Evolutionary conservation across 2,113 vertebrate genomes (phyloP).

Genomic region (Xenus cinereus): DNA sequence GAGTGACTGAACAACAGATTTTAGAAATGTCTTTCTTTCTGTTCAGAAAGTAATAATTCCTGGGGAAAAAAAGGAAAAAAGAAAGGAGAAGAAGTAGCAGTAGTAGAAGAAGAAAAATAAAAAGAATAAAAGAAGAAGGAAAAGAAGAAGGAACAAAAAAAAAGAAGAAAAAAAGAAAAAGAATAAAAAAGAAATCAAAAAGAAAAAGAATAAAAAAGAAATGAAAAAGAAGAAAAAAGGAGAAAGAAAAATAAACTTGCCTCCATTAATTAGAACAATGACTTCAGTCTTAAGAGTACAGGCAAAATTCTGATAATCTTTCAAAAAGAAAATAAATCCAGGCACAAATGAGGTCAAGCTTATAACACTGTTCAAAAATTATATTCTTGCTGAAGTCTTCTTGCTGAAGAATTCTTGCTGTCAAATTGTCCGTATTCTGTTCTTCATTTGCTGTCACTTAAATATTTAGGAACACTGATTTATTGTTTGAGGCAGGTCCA

Average conservation of each 20-base stretch:
- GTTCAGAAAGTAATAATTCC: background rate
- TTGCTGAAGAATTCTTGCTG: too few relatives aligned
- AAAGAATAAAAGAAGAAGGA: accelerated
- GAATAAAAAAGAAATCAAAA: too few relatives aligned
- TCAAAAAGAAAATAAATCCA: background rate
- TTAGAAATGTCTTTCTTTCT: background rate
- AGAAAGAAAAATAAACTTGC: background rate
- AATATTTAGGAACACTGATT: background rate
- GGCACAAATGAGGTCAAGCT: background rate
- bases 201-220: background rate
- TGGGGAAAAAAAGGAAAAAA: too few relatives aligned
- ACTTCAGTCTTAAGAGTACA: background rate
- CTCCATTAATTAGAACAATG: background rate
- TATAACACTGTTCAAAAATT: background rate
- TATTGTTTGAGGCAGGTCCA: background rate
- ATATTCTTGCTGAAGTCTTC: background rate
- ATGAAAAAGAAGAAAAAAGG: too few relatives aligned
- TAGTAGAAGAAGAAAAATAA: background rate
- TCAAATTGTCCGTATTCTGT: background rate
- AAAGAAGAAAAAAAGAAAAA: too few relatives aligned
- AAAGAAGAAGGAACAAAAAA: accelerated
- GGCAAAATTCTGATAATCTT: background rate
- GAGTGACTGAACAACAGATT: background rate
- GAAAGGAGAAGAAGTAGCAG: too few relatives aligned
- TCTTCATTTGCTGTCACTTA: background rate